Conservation (phyloP, 2,113 vertebrate genomes). For the Percopsis transmontana region DNA sequence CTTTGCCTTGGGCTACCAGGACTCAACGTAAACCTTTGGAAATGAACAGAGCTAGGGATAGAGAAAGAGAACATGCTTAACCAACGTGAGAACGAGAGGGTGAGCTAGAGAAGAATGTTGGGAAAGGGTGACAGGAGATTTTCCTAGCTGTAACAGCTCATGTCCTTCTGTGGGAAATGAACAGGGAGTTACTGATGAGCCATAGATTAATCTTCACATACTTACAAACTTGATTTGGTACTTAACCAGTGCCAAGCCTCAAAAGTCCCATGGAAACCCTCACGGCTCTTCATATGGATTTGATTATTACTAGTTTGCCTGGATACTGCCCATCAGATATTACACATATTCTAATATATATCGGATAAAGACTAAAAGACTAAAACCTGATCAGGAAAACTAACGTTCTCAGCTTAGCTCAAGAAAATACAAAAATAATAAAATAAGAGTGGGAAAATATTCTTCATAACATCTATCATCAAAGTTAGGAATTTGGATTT, state of each 20-base stretch:
- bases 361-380: background rate
- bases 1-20: conserved; percentile 23
- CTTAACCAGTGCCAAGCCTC: conserved; percentile 13
- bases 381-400: background rate
- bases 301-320: conserved; percentile 12
- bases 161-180: conserved; percentile 52
- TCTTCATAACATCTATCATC: background rate
- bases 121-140: conserved; percentile 9
- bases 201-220: conserved; percentile 2
- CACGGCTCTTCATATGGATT: background rate
- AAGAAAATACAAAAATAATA: background rate
- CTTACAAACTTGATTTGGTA: conserved; percentile 35
- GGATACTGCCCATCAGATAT: conserved; percentile 11
- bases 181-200: conserved; percentile 28
- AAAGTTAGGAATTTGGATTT: too few relatives aligned
- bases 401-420: background rate
- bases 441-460: background rate
- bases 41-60: conserved; percentile 43
- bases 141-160: conserved; percentile 30
- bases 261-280: background rate
- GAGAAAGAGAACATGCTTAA: conserved; percentile 10
- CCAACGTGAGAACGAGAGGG: conserved; percentile 23
- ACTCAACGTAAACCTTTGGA: conserved; percentile 48
- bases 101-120: background rate
- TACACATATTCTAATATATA: background rate